A percentile compares a stretch with the other conserved stretches of the same genome.
phyloP scores from a whole-genome alignment of 2,888 invertebrate genomes.

The Harpalus rufipes region DNA sequence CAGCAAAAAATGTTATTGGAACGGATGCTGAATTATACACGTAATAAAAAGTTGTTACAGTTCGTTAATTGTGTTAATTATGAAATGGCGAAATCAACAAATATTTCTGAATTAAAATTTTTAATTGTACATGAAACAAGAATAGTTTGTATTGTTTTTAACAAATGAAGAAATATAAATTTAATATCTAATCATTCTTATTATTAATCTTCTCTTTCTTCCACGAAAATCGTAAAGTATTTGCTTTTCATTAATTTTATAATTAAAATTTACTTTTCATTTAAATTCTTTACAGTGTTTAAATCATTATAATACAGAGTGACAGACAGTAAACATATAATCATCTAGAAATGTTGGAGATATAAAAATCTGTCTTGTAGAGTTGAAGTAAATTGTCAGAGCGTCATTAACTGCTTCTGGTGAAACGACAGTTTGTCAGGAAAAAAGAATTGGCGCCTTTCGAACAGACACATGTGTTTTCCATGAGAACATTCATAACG shows the following conservation, averaged over 20 bases:
- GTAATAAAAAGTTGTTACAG: not conserved
- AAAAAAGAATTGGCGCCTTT: no score
- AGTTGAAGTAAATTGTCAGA: slow-evolving; percentile 56
- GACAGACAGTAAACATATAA: slow-evolving; percentile 1
- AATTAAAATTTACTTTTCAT: slow-evolving; percentile 43
- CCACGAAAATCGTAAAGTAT: slow-evolving; percentile 14
- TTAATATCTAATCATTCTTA: no score
- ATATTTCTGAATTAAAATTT: not conserved
- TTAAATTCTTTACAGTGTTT: slow-evolving; percentile 2
- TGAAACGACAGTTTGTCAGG: slow-evolving; percentile 16
- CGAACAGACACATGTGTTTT: no score
- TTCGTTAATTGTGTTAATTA: slow-evolving; percentile 1
- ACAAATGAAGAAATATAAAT: no score
- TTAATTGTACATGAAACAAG: no score
- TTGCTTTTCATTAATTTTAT: slow-evolving; percentile 45
- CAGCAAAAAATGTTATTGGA: slow-evolving; percentile 2
- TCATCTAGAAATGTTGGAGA: not conserved
- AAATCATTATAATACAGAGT: slow-evolving; percentile 3
- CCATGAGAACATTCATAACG: no score
- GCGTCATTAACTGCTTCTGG: slow-evolving; percentile 34
- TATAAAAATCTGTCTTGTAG: not conserved
- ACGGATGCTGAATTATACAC: not conserved
- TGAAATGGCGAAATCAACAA: not conserved
- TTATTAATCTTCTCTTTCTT: not conserved
- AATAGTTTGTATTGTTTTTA: no score